Evolutionary conservation across 2,888 invertebrate species (phyloP).

Genomic region (Acleris literana): DNA sequence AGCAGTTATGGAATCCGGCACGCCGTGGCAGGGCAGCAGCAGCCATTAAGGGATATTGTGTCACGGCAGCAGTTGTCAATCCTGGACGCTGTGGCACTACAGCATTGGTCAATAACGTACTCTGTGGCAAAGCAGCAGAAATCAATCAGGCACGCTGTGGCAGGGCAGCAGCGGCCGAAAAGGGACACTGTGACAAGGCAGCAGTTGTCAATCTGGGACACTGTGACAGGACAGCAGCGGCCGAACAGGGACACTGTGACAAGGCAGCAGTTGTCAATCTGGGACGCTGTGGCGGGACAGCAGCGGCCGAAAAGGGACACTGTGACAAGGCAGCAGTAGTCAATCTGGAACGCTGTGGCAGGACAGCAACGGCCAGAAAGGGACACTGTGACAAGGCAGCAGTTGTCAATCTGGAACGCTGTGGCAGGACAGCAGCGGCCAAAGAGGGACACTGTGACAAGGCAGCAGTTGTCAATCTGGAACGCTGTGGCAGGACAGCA

Average conservation of each 20-base stretch:
- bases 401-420: slow-evolving; percentile 8
- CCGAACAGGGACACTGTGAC: slow-evolving; percentile 20
- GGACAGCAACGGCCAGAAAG: neutral
- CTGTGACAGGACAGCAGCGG: slow-evolving; percentile 23
- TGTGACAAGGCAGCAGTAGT: slow-evolving; percentile 35
- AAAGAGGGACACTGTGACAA: slow-evolving; percentile 19
- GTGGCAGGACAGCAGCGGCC: slow-evolving; percentile 20
- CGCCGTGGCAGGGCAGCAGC: slow-evolving; percentile 31
- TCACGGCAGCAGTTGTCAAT: slow-evolving; percentile 32
- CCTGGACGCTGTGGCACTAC: slow-evolving; percentile 25
- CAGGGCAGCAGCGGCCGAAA: slow-evolving; percentile 15
- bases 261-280: slow-evolving; percentile 28
- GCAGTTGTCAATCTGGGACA: slow-evolving; percentile 12
- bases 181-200: slow-evolving; percentile 18
- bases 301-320: slow-evolving; percentile 3
- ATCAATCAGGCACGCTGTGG: slow-evolving; percentile 20
- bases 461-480: slow-evolving; percentile 33
- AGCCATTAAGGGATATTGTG: slow-evolving; percentile 17
- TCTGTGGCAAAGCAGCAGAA: slow-evolving; percentile 25
- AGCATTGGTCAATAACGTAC: slow-evolving; percentile 26
- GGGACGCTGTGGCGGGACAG: slow-evolving; percentile 26
- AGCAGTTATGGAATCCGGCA: slow-evolving; percentile 15
- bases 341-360: slow-evolving; percentile 21
- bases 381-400: slow-evolving; percentile 36
- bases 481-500: slow-evolving; percentile 23